Evolutionary conservation across 1,140 invertebrate species (phyloP).

Genomic region (Vollenhovia emeryi): DNA sequence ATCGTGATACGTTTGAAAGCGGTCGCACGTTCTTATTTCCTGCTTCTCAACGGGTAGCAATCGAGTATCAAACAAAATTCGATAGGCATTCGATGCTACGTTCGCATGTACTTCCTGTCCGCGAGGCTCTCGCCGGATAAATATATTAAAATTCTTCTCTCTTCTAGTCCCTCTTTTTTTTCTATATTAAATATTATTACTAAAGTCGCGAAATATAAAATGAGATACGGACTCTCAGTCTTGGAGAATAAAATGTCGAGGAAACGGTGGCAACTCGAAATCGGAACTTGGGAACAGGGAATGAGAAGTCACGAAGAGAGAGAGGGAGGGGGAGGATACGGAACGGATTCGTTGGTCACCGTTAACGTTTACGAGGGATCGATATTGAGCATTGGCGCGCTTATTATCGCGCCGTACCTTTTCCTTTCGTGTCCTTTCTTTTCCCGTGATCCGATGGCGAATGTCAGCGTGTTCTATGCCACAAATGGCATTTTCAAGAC

Average conservation of each 20-base stretch:
- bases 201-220: constrained; percentile 66
- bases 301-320: constrained; percentile 15
- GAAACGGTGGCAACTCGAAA: constrained; percentile 62
- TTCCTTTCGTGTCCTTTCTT: constrained; percentile 15
- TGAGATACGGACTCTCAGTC: constrained; percentile 73
- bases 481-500: not conserved
- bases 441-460: constrained; percentile 7
- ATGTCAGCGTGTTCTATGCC: constrained; percentile 36
- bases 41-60: not conserved
- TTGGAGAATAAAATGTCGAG: constrained; percentile 70
- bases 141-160: constrained; percentile 32
- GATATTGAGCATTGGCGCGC: constrained; percentile 65
- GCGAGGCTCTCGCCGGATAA: constrained; percentile 58
- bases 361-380: constrained; percentile 49
- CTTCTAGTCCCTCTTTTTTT: not conserved
- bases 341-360: constrained; percentile 62
- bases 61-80: constrained; percentile 60
- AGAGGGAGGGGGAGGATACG: not conserved
- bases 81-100: constrained; percentile 59
- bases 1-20: not conserved
- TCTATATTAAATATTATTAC: constrained; percentile 33
- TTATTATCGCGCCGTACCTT: constrained; percentile 1
- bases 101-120: constrained; percentile 43
- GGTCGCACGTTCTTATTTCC: not conserved
- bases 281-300: constrained; percentile 41